Percentiles rank a stretch among this genome's conserved stretches.
These are phyloP conservation scores for Ophion costatus DNA, from an alignment of 2,888 invertebrate genomes.

Conservation along the genomic window DNA sequence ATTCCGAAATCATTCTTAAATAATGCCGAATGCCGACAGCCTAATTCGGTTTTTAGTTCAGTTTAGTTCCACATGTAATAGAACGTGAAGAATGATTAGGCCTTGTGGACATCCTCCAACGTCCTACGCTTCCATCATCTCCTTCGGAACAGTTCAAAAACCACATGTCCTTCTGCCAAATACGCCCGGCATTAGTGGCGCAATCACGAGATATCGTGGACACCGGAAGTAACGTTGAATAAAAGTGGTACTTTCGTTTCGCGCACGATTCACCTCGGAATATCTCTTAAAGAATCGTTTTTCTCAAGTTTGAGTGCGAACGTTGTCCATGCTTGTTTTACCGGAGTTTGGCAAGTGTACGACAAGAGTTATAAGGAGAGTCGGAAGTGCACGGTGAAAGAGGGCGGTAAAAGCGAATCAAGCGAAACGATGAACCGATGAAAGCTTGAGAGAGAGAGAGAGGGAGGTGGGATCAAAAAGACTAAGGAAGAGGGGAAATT, in stretches of 20 bases:
- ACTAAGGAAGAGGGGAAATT: constrained; percentile 41
- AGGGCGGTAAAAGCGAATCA: constrained; percentile 5
- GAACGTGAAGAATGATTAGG: too few relatives aligned
- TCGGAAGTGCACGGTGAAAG: constrained; percentile 12
- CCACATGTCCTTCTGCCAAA: neutral
- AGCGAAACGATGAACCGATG: constrained; percentile 47
- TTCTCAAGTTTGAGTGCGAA: constrained; percentile 21
- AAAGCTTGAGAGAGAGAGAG: constrained; percentile 33
- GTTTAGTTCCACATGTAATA: too few relatives aligned
- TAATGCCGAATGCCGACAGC: too few relatives aligned
- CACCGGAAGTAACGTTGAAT: neutral
- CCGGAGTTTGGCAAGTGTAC: constrained; percentile 47
- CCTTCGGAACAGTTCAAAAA: neutral
- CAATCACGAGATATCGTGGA: constrained; percentile 32
- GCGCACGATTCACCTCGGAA: constrained; percentile 10
- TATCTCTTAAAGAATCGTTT: constrained; percentile 32
- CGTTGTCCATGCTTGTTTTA: constrained; percentile 41
- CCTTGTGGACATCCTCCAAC: too few relatives aligned
- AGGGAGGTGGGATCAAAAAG: constrained; percentile 37
- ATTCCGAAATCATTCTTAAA: too few relatives aligned
- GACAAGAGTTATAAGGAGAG: constrained; percentile 37
- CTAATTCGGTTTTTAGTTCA: too few relatives aligned
- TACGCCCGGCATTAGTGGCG: neutral
- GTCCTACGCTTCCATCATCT: too few relatives aligned
- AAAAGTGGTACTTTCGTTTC: constrained; percentile 1